Conservation (phyloP, 2,113 vertebrate genomes). For the Vicugna pacos region DNA sequence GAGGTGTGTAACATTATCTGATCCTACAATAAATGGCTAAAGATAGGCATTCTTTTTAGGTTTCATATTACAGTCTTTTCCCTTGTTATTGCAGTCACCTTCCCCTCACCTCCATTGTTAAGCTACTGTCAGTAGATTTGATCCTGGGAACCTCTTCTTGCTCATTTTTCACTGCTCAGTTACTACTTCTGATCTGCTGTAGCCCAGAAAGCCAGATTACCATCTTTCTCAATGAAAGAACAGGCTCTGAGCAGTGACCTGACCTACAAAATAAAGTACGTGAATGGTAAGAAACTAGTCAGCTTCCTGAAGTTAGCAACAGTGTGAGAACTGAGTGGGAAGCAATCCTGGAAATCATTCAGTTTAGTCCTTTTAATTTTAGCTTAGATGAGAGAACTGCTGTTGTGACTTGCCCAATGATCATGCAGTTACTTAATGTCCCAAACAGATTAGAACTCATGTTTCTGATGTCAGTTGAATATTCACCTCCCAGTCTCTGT, state of each 20-base stretch:
- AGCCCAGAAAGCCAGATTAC: neutral
- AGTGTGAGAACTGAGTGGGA: neutral
- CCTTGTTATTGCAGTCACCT: neutral
- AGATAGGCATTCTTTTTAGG: neutral
- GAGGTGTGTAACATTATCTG: slow-evolving; percentile 31
- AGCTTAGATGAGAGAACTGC: neutral
- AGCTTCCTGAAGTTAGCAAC: neutral
- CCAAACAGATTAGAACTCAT: neutral
- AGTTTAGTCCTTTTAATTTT: neutral
- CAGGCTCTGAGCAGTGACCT: neutral
- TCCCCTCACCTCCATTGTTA: neutral
- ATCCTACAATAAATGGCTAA: neutral
- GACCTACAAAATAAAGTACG: neutral
- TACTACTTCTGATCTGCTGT: slow-evolving; percentile 21
- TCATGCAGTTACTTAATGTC: neutral
- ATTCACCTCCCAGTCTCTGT: neutral
- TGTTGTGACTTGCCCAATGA: neutral
- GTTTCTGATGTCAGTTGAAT: neutral
- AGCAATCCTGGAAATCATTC: neutral
- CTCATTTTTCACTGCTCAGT: slow-evolving; percentile 24
- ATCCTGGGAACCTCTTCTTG: slow-evolving; percentile 6
- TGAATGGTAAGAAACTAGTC: neutral
- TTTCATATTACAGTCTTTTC: neutral
- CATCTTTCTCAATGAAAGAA: slow-evolving; percentile 22
- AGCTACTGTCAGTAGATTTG: slow-evolving; percentile 10